Evolutionary conservation across 2,797 vertebrate species (phyloP), one percentile per base, ranked within the genome.

Genomic region (Brachyalestes nurse): DNA sequence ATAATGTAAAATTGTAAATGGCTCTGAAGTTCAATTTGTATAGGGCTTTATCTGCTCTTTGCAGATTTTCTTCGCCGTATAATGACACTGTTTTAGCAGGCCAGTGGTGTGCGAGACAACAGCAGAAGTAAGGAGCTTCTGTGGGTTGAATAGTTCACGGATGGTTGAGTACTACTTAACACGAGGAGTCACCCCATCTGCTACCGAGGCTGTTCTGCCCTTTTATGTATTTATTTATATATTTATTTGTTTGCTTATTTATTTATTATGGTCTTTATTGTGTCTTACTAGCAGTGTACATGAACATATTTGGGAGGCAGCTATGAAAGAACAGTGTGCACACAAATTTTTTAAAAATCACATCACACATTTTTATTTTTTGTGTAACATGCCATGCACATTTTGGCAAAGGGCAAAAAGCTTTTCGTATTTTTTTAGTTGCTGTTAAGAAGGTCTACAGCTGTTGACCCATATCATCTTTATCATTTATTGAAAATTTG

Each of bases 11-110:
- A 84, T 34, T 55, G 57, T 71, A 76, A 82, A 83, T 66, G 58
- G 58, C 79, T 83, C 74, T 82, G 70, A 86, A 87, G 72, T 85
- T 75, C 69, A 76, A 79, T 86, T 84, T 81, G 53, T 72, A 70
- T 66, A 28, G 71, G 14, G 51, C 66, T 83, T 86, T 87, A 87
- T 86, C 72, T 17, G 75, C 34, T 45, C 38, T 55, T 57, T 55
- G 6, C 81, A 83, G 85, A 72, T 77, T 79, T 73, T 64, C 66
- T 70, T 7, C 49, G 28, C 77, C 66, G 12, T 69, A 80, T 80
- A 82, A 85, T 75, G 73, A 75, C 76, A 74, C 40, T 62, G 74
- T 84, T 83, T 84, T 42, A 82, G 78, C 74, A 72, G 40, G 62
- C 69, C 65, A 51, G 62, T 47, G 47, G 28, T 69, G 53, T 72